Percentiles rank a stretch among this genome's conserved stretches.
Evolutionary conservation across 2,797 vertebrate species (phyloP).

Genomic region (Pseudomugil tenellus): DNA sequence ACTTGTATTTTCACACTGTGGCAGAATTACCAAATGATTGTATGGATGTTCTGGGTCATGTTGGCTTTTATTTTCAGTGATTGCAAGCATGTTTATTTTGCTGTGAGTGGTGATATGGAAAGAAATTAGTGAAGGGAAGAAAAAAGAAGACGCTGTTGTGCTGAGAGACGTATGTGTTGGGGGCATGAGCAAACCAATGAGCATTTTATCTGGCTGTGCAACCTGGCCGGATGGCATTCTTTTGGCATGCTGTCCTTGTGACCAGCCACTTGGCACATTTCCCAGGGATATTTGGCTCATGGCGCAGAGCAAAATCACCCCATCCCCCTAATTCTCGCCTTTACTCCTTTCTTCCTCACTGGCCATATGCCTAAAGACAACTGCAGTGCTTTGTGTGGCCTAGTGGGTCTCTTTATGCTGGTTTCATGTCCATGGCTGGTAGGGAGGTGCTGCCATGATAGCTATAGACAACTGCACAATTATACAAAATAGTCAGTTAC

Average conservation of each 20-base stretch:
- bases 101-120: constrained; percentile 1
- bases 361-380: constrained; percentile 72
- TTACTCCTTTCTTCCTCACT: constrained; percentile 51
- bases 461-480: constrained; percentile 61
- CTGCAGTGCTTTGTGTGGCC: constrained; percentile 75
- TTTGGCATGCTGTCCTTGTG: constrained; percentile 62
- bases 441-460: constrained; percentile 57
- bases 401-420: constrained; percentile 55
- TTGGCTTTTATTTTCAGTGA: neutral
- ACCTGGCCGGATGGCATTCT: constrained; percentile 73
- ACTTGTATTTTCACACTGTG: constrained; percentile 31
- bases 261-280: constrained; percentile 69
- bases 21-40: constrained; percentile 11
- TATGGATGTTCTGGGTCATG: neutral
- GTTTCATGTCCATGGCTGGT: constrained; percentile 51
- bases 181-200: constrained; percentile 53
- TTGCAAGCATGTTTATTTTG: neutral
- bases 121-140: constrained; percentile 5
- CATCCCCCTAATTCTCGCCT: constrained; percentile 64
- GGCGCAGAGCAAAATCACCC: constrained; percentile 58
- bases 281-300: constrained; percentile 73
- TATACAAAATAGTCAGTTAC: constrained; percentile 49
- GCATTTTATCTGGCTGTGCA: constrained; percentile 75
- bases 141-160: constrained; percentile 30
- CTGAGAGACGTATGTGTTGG: constrained; percentile 52